Evolutionary conservation across 2,113 vertebrate species (phyloP), one percentile per base, ranked within the genome.

Genomic region (Copsychus sechellarum): DNA sequence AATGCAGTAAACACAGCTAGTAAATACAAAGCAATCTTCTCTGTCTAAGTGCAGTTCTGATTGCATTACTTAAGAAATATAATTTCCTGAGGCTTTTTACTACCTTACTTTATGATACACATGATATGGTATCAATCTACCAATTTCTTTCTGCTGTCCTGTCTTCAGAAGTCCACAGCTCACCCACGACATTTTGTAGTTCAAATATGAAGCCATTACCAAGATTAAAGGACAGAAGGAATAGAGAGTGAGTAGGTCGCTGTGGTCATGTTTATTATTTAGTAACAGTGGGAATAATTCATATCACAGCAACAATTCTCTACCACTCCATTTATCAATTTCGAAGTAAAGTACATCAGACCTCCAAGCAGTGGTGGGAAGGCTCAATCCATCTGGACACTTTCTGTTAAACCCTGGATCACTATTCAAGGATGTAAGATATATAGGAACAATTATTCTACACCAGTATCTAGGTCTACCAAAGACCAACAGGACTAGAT

Each of bases 251-350:
- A 89, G 70, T 51, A 67, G 93, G 94, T 91, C 69, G 2, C 60
- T 78, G 86, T 45, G 91, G 96, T 92, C 86, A 79, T 87, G 92
- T 93, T 97, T 96, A 96, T 93, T 96, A 97, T 96, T 91, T 93
- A 97, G 74, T 95, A 92, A 92, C 79, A 94, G 92, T n/a, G 82
- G 95, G 51, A 97, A 96, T 93, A 95, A 95, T 96, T 95, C 86
- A 50, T 92, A 97, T 82, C 84, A 87, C 76, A 95, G 90, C 65
- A 90, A 87, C 71, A 77, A 7, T 56, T 64, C 70, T 70, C 50
- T 16, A 57, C 51, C 50, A 71, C 42, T 48, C 31, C 78, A 87
- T 64, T 82, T 86, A 93, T 89, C 95, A 93, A 42, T 94, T 94
- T 88, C 72, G 71, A 90, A 93, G 69, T 51, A 38, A 93, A 88